Evolutionary conservation across 2,888 invertebrate genomes (phyloP), one percentile per base, ranked within the genome.

Genomic region (Acutogordius australiensis): DNA sequence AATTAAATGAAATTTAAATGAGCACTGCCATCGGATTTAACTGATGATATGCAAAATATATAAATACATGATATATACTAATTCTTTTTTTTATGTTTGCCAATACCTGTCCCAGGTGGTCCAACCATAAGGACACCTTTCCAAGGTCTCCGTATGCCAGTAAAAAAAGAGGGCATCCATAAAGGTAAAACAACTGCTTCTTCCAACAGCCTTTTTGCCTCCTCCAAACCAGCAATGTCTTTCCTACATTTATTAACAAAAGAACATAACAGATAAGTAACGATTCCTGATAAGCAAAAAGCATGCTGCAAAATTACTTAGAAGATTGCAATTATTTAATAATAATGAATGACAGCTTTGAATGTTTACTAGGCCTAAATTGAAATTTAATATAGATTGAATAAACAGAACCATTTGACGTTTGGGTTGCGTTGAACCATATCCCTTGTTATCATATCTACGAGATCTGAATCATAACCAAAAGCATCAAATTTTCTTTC

Each of bases 121-220:
- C 81, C 81, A 65, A 79, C 80, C n/a, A 82, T 69, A 70, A 77
- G 71, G 45, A 82, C 73, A 0, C 82, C 83, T 65, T 81, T 81
- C 87, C 90, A 91, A 0, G 87, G 84, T 45, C 74, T 70, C 59
- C 76, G 68, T 60, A 75, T 73, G 27, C 75, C 75, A 66, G 72
- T 88, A 72, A 97, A 97, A 74, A 86, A 94, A 68, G 91, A 87
- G 1, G 94, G 94, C 81, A 94, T 88, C 78, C 85, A 80, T 79
- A 91, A 82, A 1, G 94, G 94, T 67, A 94, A 74, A 45, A 97
- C 90, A 4, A 94, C 90, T 29, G 94, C 91, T 73, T 97, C 94
- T 70, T 94, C 87, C 2, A 97, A 73, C 61, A 94, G 71, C 63
- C 84, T 67, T 65, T 75, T 74, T 13, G 73, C 74, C 56, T 72